Evolutionary conservation across 2,113 vertebrate genomes (phyloP), one percentile per base, ranked within the genome.

Genomic region (Agelaius phoeniceus): DNA sequence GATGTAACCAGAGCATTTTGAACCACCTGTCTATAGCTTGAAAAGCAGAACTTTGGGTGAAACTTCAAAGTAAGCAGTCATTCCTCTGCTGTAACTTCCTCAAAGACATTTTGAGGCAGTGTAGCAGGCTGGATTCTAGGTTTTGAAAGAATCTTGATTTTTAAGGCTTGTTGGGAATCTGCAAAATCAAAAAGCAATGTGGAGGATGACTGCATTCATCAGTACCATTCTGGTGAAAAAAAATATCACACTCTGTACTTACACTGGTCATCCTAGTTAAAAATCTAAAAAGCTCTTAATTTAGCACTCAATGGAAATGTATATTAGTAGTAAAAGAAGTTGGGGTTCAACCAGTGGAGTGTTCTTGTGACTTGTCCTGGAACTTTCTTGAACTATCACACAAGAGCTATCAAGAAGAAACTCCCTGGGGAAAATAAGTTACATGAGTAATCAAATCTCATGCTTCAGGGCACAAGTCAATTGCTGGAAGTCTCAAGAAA

Each of bases 401-500:
- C 41, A 71, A 88, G 28, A 93, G 21, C 41, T 92, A 83, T 52
- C 55, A 63, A 71, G 63, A 93, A 88, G 41, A 88, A 95, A 68
- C 43, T 88, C 69, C 85, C 61, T 27, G 9, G 20, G 57, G 76
- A 75, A 94, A 94, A 87, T 86, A 81, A 94, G 65, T 65, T 95
- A 78, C 79, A 84, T 63, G 93, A 92, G 73, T 95, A 95, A 96
- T 96, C 88, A 95, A 90, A 96, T 96, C 76, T 95, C 52, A 87
- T 88, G 92, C 90, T 89, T 72, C 93, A 93, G 88, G 91, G 84
- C 81, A 87, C 84, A 87, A 95, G 81, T 95, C 94, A 96, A 87
- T 96, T 94, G 87, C 94, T 96, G 69, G 89, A 97, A 95, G 93
- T 92, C 90, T 97, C 96, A 90, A 57, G 88, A 92, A 93, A 96